Percentiles rank a stretch among this genome's conserved stretches.
These are phyloP conservation scores for Dinothrombium tinctorium DNA, from an alignment of 1,140 invertebrate species.

Conservation along the genomic window DNA sequence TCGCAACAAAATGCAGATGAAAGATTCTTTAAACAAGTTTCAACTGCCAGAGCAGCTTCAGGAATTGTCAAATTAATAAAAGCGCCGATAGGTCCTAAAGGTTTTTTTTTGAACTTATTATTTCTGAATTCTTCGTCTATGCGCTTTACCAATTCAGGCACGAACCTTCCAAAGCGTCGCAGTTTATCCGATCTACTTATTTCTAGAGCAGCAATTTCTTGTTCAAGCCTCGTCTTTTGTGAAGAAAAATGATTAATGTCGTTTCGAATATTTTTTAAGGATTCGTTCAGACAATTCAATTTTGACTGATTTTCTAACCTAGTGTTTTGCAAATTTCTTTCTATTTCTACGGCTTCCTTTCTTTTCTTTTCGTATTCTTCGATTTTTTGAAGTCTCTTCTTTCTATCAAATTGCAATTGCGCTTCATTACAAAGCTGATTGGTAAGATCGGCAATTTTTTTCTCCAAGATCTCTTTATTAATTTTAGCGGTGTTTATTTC, in stretches of 20 bases:
- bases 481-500: neutral
- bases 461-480: neutral
- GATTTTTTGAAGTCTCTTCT: too few relatives aligned
- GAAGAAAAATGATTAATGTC: constrained; percentile 5
- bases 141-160: constrained; percentile 20
- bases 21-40: constrained; percentile 34
- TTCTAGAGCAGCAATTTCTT: constrained; percentile 1
- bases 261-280: neutral
- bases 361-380: too few relatives aligned
- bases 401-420: neutral
- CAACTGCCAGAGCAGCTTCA: constrained; percentile 40
- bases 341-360: too few relatives aligned
- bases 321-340: too few relatives aligned
- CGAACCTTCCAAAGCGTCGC: constrained; percentile 21
- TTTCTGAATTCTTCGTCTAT: constrained; percentile 21
- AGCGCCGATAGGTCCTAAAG: constrained; percentile 47
- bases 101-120: constrained; percentile 35
- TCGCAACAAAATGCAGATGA: constrained; percentile 45
- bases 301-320: neutral
- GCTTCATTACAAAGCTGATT: neutral
- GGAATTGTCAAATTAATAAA: constrained; percentile 17
- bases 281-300: neutral
- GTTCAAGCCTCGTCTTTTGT: constrained; percentile 6
- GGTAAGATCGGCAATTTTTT: neutral
- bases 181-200: constrained; percentile 11